Conservation (phyloP, 2,797 vertebrate species). For the Amniataba percoides region DNA sequence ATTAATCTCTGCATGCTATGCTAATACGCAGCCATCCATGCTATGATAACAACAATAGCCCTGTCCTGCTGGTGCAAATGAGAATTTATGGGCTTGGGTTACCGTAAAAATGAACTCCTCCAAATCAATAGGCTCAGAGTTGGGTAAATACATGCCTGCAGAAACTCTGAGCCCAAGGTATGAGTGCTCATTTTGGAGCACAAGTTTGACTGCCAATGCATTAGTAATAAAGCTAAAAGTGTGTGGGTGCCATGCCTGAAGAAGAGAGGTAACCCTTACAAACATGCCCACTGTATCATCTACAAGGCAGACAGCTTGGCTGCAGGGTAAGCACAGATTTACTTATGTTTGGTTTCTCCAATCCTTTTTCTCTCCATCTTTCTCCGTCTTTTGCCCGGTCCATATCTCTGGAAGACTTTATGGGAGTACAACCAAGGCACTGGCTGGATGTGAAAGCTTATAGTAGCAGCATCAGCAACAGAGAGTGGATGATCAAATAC, state of each 20-base stretch:
- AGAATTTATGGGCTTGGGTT: slow-evolving; percentile 78
- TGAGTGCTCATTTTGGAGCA: slow-evolving; percentile 45
- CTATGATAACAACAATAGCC: slow-evolving; percentile 70
- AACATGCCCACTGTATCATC: slow-evolving; percentile 34
- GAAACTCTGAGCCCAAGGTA: slow-evolving; percentile 52
- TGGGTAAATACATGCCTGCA: slow-evolving; percentile 64
- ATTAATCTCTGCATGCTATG: slow-evolving; percentile 75
- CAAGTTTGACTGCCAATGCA: slow-evolving; percentile 54
- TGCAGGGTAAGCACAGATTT: slow-evolving; percentile 48
- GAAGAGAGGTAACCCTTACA: slow-evolving; percentile 48
- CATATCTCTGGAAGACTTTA: slow-evolving; percentile 15
- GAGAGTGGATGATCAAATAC: slow-evolving; percentile 71
- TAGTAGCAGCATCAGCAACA: slow-evolving; percentile 61
- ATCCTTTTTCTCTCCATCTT: not conserved
- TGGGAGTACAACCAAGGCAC: slow-evolving; percentile 35
- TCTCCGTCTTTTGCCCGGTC: not conserved
- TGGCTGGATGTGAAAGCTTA: slow-evolving; percentile 47
- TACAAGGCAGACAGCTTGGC: slow-evolving; percentile 34
- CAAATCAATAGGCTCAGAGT: slow-evolving; percentile 74
- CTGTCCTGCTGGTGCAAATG: slow-evolving; percentile 69
- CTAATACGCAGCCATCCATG: slow-evolving; percentile 73
- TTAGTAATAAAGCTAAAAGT: slow-evolving; percentile 69
- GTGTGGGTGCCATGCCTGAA: slow-evolving; percentile 47
- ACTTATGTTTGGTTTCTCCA: slow-evolving; percentile 28
- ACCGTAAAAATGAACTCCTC: slow-evolving; percentile 76